Percentiles rank a stretch among this genome's conserved stretches.
Conservation (phyloP, 2,113 vertebrate species). For the Sphaerodactylus townsendi region DNA sequence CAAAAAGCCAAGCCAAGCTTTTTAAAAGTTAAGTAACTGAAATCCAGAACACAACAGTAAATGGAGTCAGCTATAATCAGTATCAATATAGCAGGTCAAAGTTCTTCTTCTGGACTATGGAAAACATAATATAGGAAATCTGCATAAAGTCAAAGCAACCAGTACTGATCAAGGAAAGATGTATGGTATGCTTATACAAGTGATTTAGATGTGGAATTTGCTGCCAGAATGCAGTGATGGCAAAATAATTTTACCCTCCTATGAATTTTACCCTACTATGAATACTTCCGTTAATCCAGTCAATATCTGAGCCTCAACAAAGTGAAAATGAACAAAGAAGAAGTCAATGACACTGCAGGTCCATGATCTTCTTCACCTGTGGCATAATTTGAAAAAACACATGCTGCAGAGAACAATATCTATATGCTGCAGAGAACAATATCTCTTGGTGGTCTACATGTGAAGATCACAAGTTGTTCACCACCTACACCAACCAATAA, state of each 20-base stretch:
- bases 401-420: too few relatives aligned
- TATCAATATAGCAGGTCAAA: not conserved
- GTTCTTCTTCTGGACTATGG: not conserved
- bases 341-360: not conserved
- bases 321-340: not conserved
- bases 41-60: constrained; percentile 36
- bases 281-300: too few relatives aligned
- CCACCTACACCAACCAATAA: too few relatives aligned
- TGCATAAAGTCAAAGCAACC: not conserved
- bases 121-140: not conserved
- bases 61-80: not conserved
- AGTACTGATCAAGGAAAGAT: not conserved
- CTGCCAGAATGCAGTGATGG: too few relatives aligned
- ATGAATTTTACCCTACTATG: too few relatives aligned
- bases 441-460: not conserved
- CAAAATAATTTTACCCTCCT: too few relatives aligned
- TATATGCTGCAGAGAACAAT: too few relatives aligned
- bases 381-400: not conserved
- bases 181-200: not conserved
- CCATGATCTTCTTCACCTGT: not conserved
- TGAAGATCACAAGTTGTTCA: not conserved
- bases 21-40: constrained; percentile 31
- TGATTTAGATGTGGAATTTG: too few relatives aligned
- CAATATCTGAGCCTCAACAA: not conserved
- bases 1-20: constrained; percentile 16